Base-by-base conservation (phyloP, 2,797 vertebrate genomes). In the Neosalanx taihuensis region DNA sequence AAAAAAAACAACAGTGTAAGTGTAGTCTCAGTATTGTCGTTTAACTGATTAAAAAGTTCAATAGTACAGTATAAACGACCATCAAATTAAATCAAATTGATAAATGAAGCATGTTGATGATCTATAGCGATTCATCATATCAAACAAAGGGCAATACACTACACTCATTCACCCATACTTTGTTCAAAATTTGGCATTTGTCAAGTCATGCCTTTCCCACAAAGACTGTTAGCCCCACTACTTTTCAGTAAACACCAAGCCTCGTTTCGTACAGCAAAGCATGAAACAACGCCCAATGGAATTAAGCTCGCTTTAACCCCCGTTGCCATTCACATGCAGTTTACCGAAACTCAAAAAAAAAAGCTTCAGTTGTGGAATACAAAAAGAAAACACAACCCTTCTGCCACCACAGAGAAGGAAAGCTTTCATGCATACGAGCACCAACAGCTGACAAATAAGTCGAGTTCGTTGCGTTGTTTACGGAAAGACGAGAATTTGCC, bases 281-380 rank as follows among this genome's bases (percentile, higher is more conserved):
- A 30, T 77, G 70, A 76, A 77, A 72, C 63, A 66, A 76, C 70
- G 60, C 60, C 80, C 72, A 69, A 76, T 66, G 71, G 64, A 68
- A 35, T 83, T 78, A 70, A 41, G 63, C 76, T 84, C 81, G 71
- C 78, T 87, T 88, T 83, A 87, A 79, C 84, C 85, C 84, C 87
- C 85, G 83, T 79, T 86, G 85, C 86, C 86, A 90, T 89, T 84
- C 88, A 90, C 90, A 90, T 91, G 91, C 91, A 91, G 73, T 83
- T 82, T 81, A 80, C 78, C 74, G 76, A 82, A 72, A 70, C 74
- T 58, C 30, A 56, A 13, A 26, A 26, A 26, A 26, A 26, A 26
- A 26, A 75, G 71, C 76, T 79, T 87, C 78, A 76, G 77, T 76
- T 83, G 81, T 76, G 79, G 87, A 81, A 46, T 35, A 4, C 33